A percentile compares a stretch with the other conserved stretches of the same genome.
phyloP scores from a whole-genome alignment of 2,888 invertebrate genomes.

The Nomada goodeniana region DNA sequence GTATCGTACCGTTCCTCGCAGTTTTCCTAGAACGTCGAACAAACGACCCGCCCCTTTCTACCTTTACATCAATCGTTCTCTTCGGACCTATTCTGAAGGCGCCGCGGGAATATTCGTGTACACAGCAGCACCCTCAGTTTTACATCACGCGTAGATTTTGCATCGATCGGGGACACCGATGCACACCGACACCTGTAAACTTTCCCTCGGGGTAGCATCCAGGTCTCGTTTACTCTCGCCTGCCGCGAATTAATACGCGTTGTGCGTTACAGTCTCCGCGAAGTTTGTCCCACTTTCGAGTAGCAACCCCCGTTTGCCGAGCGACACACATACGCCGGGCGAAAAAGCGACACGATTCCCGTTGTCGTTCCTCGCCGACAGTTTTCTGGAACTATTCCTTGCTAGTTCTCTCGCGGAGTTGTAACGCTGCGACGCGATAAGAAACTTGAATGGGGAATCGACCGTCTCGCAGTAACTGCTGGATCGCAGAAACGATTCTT shows the following conservation, averaged over 20 bases:
- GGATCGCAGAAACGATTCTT: not conserved
- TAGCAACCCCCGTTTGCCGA: conserved; percentile 14
- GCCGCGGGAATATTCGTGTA: too few relatives aligned
- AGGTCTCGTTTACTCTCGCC: conserved; percentile 16
- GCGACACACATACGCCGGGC: not conserved
- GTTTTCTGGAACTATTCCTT: not conserved
- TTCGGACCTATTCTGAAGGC: too few relatives aligned
- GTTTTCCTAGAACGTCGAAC: not conserved
- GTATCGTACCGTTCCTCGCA: conserved; percentile 75
- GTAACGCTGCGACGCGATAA: not conserved
- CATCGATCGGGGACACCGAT: conserved; percentile 39
- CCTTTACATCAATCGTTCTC: not conserved
- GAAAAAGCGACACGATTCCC: conserved; percentile 15
- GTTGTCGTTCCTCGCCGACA: not conserved
- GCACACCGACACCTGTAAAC: conserved; percentile 18
- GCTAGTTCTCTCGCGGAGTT: not conserved
- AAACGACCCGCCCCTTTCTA: too few relatives aligned
- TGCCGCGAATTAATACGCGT: conserved; percentile 42
- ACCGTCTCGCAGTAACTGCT: not conserved
- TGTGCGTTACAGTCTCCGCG: not conserved
- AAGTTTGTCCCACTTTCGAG: conserved; percentile 47
- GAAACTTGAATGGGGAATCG: not conserved
- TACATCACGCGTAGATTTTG: too few relatives aligned
- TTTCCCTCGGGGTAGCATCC: conserved; percentile 36
- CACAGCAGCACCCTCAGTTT: too few relatives aligned